Evolutionary conservation across 2,797 vertebrate genomes (phyloP).

Genomic region (Gallinago solitaria): DNA sequence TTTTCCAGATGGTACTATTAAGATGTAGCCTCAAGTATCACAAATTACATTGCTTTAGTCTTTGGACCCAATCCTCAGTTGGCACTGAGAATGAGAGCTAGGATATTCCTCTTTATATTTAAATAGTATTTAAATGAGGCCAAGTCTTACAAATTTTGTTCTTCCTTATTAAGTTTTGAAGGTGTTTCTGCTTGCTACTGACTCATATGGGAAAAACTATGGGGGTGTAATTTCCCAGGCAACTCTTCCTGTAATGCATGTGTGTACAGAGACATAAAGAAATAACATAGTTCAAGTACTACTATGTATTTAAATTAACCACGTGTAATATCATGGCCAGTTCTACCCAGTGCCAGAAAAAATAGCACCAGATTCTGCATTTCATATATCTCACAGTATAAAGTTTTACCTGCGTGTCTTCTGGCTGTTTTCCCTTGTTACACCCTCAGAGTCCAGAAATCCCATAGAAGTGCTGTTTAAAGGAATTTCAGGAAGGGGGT

Average conservation of each 20-base stretch:
- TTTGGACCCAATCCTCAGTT: not conserved
- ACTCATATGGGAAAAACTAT: not conserved
- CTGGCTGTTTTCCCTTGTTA: not conserved
- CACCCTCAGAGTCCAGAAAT: not conserved
- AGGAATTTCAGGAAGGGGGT: fast-evolving
- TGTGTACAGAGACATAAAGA: not conserved
- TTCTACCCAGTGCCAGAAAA: not conserved
- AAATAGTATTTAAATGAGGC: not conserved
- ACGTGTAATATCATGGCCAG: not conserved
- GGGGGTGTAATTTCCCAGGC: not conserved
- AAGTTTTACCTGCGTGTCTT: not conserved
- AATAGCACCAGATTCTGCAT: not conserved
- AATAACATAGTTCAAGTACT: not conserved
- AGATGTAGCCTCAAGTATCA: not conserved
- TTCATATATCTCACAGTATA: not conserved
- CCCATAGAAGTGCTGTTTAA: not conserved
- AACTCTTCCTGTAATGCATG: not conserved
- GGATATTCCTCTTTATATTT: not conserved
- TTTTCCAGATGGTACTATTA: constrained; percentile 28
- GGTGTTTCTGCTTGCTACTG: not conserved
- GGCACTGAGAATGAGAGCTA: not conserved
- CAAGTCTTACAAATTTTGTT: not conserved
- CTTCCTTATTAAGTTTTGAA: constrained; percentile 16
- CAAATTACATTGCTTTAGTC: not conserved
- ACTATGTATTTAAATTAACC: not conserved